phyloP scores from a whole-genome alignment of 2,797 vertebrate species.

The Etheostoma perlongum region DNA sequence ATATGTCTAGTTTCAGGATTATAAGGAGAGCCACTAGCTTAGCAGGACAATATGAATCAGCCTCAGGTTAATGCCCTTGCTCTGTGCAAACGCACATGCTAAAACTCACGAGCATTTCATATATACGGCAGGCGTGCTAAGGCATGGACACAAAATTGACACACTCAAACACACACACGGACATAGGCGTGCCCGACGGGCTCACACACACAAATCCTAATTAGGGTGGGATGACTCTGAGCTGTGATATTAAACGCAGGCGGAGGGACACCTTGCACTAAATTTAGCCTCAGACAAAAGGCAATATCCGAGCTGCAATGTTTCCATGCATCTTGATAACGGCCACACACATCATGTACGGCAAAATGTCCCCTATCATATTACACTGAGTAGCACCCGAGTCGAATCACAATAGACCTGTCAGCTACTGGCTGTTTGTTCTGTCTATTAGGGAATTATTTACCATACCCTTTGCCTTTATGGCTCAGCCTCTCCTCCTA shows the following conservation, averaged over 20 bases:
- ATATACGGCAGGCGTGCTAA: conserved; percentile 1
- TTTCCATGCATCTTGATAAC: conserved; percentile 48
- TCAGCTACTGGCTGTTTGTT: conserved; percentile 35
- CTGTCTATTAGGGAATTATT: conserved; percentile 54
- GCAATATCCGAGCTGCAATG: conserved; percentile 54
- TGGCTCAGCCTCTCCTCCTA: conserved; percentile 10
- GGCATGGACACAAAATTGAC: neutral
- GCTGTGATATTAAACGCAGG: conserved; percentile 55
- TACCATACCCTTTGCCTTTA: conserved; percentile 35
- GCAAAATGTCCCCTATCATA: conserved; percentile 34
- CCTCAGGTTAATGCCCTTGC: conserved; percentile 69
- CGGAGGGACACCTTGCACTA: conserved; percentile 63
- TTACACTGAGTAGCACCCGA: conserved; percentile 20
- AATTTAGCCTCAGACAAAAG: conserved; percentile 67
- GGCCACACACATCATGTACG: neutral
- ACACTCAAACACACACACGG: neutral
- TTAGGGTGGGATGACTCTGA: conserved; percentile 60
- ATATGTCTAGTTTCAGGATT: conserved; percentile 70
- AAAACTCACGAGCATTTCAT: neutral
- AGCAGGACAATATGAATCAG: conserved; percentile 70
- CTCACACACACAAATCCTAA: conserved; percentile 56
- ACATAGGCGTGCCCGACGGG: conserved; percentile 24
- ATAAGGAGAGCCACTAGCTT: conserved; percentile 67
- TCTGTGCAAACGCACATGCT: conserved; percentile 28
- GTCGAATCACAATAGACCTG: conserved; percentile 53